A percentile compares a stretch with the other conserved stretches of the same genome.
These are phyloP conservation scores for Eledona agricola DNA, from an alignment of 2,888 invertebrate species.

Conservation along the genomic window DNA sequence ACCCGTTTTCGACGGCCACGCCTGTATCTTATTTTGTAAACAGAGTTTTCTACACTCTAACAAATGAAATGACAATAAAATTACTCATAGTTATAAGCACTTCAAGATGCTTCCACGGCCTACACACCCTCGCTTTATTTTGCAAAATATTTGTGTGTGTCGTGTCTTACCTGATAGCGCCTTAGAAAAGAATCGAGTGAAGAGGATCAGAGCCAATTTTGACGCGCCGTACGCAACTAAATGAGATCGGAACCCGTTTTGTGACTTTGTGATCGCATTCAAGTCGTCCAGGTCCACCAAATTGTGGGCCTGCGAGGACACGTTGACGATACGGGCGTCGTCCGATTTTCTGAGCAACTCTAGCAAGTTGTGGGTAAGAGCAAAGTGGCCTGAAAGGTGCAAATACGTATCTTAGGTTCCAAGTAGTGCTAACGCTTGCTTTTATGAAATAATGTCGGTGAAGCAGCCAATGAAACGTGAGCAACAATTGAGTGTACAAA, in stretches of 20 bases:
- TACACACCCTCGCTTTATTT: too few relatives aligned
- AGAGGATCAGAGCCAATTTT: constrained; percentile 59
- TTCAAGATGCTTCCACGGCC: too few relatives aligned
- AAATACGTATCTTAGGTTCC: too few relatives aligned
- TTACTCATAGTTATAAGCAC: too few relatives aligned
- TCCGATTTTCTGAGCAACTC: constrained; percentile 58
- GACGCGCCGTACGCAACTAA: constrained; percentile 59
- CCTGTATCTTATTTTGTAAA: too few relatives aligned
- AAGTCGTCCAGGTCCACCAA: constrained; percentile 57
- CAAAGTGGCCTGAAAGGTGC: constrained; percentile 60
- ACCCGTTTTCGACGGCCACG: too few relatives aligned
- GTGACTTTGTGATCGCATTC: constrained; percentile 49
- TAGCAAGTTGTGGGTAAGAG: constrained; percentile 63
- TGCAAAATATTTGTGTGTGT: not conserved
- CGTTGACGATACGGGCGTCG: constrained; percentile 63
- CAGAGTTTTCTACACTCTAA: too few relatives aligned
- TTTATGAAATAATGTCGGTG: too few relatives aligned
- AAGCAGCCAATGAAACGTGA: too few relatives aligned
- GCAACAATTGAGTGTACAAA: too few relatives aligned
- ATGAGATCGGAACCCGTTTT: constrained; percentile 55
- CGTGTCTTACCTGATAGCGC: constrained; percentile 54
- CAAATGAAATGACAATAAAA: too few relatives aligned
- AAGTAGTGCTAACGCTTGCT: too few relatives aligned
- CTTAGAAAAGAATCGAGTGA: constrained; percentile 57
- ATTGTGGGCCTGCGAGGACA: constrained; percentile 62